Base-by-base conservation (phyloP, 2,888 invertebrate genomes). In the Tubulanus polymorphus region DNA sequence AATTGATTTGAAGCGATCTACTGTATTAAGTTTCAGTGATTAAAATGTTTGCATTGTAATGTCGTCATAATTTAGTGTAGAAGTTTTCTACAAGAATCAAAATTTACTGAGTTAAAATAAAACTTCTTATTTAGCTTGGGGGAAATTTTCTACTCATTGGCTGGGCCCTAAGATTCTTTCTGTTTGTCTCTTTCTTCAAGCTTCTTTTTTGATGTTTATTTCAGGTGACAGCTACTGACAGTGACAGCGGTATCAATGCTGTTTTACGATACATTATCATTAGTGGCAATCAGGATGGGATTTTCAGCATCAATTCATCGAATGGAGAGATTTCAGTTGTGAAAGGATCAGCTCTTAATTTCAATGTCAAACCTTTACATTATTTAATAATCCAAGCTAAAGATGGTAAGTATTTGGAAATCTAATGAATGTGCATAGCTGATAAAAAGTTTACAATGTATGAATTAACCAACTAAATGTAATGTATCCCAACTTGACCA, bases 221-320 rank as follows among this genome's bases (percentile, higher is more conserved):
- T 32, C 35, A 32, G n/a, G 10, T 32, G 61, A 63, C 52, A 76
- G 75, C 76, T 15, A 66, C 73, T 46, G 86, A 88, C 62, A 90
- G 90, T 74, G 93, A 94, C 79, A 90, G 91, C 65, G 83, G 84
- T 6, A 85, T 87, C 0, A 92, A 91, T 78, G 85, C 86, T 29
- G 88, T 92, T 0, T 87, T 93, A 59, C 86, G 55, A 1, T 71
- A 69, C 12, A 85, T 87, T 70, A 89, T 93, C 66, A 85, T 87
- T 1, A 84, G 85, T 50, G 92, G 92, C 52, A 92, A 93, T 35
- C 35, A 50, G 6, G 63, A 54, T 27, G 50, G 57, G 1, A 53
- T 53, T 10, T 68, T 68, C 56, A 61, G 62, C 26, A 62, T 68
- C 32, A 59, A 60, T 50, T 59, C 87, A 63, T 84, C 86, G 15